Percentiles rank a stretch among this genome's conserved stretches.
Conservation (phyloP, 2,113 vertebrate genomes). For the Glaucidium brasilianum region DNA sequence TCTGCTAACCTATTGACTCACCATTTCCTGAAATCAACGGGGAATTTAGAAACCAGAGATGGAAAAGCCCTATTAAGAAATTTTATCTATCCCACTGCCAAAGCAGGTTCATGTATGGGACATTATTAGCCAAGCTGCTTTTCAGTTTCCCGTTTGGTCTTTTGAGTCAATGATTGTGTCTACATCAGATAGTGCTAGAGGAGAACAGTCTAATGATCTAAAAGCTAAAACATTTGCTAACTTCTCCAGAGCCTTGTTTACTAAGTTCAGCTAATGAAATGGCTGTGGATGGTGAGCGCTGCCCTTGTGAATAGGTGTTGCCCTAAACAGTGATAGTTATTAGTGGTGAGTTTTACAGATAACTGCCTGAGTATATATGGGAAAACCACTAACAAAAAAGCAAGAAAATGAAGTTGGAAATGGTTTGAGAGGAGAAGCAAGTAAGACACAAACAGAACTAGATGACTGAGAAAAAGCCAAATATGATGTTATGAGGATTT, state of each 20-base stretch:
- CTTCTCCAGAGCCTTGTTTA: not conserved
- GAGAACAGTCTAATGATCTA: not conserved
- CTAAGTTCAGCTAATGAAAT: not conserved
- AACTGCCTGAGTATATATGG: not conserved
- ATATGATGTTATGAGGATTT: not conserved
- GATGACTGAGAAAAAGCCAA: not conserved
- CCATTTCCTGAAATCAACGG: constrained; percentile 47
- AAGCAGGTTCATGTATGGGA: constrained; percentile 46
- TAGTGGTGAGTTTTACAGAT: not conserved
- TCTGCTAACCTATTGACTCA: constrained; percentile 32
- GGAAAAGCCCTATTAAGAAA: constrained; percentile 57
- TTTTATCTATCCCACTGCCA: not conserved
- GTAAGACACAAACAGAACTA: not conserved
- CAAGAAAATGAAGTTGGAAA: not conserved
- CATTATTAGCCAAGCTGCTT: not conserved
- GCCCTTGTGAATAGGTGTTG: not conserved
- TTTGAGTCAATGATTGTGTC: not conserved
- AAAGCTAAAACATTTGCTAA: not conserved
- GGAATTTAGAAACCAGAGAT: constrained; percentile 45
- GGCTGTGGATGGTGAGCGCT: not conserved
- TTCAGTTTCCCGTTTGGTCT: constrained; percentile 27
- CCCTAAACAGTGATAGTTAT: not conserved
- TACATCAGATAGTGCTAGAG: not conserved
- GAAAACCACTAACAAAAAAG: not conserved
- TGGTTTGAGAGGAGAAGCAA: not conserved